phyloP scores from a whole-genome alignment of 2,113 vertebrate species.

The Asarcornis scutulata region DNA sequence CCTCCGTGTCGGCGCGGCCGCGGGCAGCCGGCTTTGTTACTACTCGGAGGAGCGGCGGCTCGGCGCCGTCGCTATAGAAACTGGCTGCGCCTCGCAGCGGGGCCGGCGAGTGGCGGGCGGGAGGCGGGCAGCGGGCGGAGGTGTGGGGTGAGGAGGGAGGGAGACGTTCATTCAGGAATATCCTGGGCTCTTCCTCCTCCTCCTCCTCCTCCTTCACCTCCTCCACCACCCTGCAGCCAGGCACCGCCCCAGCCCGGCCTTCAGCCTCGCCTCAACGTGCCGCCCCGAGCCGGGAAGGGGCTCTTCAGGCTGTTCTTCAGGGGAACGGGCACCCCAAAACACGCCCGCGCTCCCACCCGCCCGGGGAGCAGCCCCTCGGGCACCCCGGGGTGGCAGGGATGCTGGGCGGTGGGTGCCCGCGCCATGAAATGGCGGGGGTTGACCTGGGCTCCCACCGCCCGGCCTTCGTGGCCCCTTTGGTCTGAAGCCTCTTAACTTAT shows the following conservation, averaged over 20 bases:
- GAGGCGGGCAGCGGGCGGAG: slow-evolving; percentile 14
- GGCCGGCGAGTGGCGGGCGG: slow-evolving; percentile 34
- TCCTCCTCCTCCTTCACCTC: background rate
- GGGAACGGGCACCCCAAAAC: background rate
- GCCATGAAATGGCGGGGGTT: background rate
- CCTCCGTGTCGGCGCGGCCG: background rate
- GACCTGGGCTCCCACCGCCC: rapidly evolving
- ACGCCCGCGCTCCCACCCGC: rapidly evolving
- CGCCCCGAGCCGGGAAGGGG: rapidly evolving
- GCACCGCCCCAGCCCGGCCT: slow-evolving; percentile 8
- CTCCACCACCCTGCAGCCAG: background rate
- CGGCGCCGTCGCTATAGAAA: slow-evolving; percentile 72
- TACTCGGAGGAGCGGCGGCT: slow-evolving; percentile 24
- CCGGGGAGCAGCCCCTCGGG: background rate
- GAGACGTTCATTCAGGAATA: slow-evolving; percentile 57
- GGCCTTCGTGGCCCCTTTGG: background rate
- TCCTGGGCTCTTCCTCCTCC: background rate
- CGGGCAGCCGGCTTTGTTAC: slow-evolving; percentile 59
- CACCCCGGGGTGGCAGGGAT: background rate
- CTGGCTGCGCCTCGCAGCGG: slow-evolving; percentile 50
- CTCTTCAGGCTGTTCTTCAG: background rate
- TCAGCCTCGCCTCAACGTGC: background rate
- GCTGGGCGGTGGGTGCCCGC: background rate
- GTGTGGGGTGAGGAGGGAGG: background rate
- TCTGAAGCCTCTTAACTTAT: background rate